Evolutionary conservation across 2,888 invertebrate species (phyloP), one percentile per base, ranked within the genome.

Genomic region (Acleris sparsana): DNA sequence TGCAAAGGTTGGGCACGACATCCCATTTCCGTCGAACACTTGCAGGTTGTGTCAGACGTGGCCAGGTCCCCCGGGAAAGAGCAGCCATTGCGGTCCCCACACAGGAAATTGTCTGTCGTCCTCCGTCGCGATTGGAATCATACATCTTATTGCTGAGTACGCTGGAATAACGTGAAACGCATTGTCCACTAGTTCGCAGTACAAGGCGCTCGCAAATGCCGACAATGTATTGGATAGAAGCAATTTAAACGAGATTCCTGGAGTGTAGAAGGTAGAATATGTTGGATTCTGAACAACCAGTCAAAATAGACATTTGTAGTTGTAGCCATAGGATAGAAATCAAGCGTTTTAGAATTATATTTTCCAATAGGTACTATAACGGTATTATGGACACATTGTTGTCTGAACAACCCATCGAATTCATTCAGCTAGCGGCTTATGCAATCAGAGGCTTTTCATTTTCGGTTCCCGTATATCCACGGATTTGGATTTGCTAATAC

Each of bases 101-200:
- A 75, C 85, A 86, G 90, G 92, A 91, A 91, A 92, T 92, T 90
- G 86, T 90, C 84, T 83, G 89, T 89, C 89, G 86, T 86, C 89
- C 88, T 85, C 82, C 81, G 82, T 88, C 87, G 88, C 80, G 75
- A 78, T 77, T 76, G 77, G 57, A 62, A 66, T 62, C 61, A 62
- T 62, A 62, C 33, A 61, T 65, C 65, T 56, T 62, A 58, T 58
- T 46, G 52, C 46, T 46, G 48, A 5, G 57, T 22, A 62, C 43
- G 55, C n/a, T 33, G 46, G 49, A 53, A 52, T 52, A 61, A 18
- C 55, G 22, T 49, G 58, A 25, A 49, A 29, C 49, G 58, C 58
- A 49, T 59, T 59, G 49, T 33, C 49, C 58, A 20, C 18, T 39
- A 1, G 39, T 39, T 39, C 39, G 13, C 39, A 13, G 39, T 13